A percentile compares a stretch with the other conserved stretches of the same genome.
Conservation (phyloP, 2,888 invertebrate species). For the Yponomeuta cagnagella region DNA sequence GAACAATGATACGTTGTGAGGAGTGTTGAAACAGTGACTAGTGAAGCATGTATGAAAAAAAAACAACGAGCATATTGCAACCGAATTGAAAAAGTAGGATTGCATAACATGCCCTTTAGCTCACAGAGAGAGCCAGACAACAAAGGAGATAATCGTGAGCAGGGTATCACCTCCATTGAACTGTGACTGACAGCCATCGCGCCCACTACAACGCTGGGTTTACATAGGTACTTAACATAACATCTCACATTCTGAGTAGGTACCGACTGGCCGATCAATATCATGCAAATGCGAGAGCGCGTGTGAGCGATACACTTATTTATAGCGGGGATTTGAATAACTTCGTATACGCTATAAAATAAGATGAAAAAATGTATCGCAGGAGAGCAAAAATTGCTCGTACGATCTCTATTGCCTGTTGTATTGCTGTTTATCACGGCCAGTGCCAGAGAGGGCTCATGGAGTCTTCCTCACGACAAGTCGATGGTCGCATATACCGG, state of each 20-base stretch:
- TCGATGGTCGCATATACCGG: too few relatives aligned
- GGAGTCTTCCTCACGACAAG: too few relatives aligned
- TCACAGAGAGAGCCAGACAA: background rate
- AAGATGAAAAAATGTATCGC: background rate
- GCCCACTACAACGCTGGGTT: background rate
- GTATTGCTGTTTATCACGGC: too few relatives aligned
- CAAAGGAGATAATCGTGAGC: background rate
- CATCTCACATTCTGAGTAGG: background rate
- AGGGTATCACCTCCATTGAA: background rate
- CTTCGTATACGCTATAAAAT: background rate
- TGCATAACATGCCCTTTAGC: background rate
- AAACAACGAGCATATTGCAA: background rate
- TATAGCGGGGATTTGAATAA: background rate
- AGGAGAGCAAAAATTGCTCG: background rate
- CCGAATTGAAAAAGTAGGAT: background rate
- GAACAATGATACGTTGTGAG: background rate
- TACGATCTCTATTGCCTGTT: too few relatives aligned
- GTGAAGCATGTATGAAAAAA: background rate
- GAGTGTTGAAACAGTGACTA: background rate
- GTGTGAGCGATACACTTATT: background rate
- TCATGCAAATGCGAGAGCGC: background rate
- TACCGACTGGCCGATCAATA: background rate
- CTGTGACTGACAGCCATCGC: background rate
- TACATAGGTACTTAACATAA: background rate
- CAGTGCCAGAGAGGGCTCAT: too few relatives aligned